Base-by-base conservation (phyloP, 1,140 invertebrate species). In the Lepidurus arcticus region DNA sequence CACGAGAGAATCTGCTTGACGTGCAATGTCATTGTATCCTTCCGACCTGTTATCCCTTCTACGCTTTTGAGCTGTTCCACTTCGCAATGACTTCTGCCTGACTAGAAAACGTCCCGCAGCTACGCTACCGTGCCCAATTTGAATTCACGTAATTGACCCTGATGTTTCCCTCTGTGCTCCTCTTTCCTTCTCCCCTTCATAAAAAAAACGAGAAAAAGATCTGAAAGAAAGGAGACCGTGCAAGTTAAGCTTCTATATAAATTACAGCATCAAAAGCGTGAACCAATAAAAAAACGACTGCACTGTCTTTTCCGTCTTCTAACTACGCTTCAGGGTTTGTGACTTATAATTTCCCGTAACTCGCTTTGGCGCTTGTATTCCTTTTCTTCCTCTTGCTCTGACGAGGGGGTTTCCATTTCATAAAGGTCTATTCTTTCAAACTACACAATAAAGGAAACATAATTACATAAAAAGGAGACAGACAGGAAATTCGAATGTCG, bases 91-190 rank as follows among this genome's bases (percentile, higher is more conserved):
- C 53, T 65, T 65, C 53, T 65, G 53, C 53, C 1, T 65, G 16
- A n/a, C 53, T 16, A n/a, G 53, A 21, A 65, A 65, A 65, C 53
- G 21, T 65, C 53, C 53, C 53, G 53, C 53, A 21, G 53, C 53
- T 13, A 65, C 21, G 53, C 53, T 65, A 65, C 53, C 53, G 53
- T 65, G 53, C 53, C 13, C 21, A 65, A 65, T 65, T 65, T 65
- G 53, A 65, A 65, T 65, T 65, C 53, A 65, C 53, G 53, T 65
- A 65, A 65, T 65, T 65, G 53, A 65, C 53, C 53, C 53, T 65
- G 53, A 16, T 10, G 45, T 47, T 47, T 47, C 45, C 45, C 16
- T 16, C 16, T 47, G 45, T 47, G 45, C 45, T 47, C 45, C 21
- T 34, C 34, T 65, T 65, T 16, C 53, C n/a, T 7, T 34, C 34